Conservation (phyloP, 2,113 vertebrate genomes). For the Menura novaehollandiae region DNA sequence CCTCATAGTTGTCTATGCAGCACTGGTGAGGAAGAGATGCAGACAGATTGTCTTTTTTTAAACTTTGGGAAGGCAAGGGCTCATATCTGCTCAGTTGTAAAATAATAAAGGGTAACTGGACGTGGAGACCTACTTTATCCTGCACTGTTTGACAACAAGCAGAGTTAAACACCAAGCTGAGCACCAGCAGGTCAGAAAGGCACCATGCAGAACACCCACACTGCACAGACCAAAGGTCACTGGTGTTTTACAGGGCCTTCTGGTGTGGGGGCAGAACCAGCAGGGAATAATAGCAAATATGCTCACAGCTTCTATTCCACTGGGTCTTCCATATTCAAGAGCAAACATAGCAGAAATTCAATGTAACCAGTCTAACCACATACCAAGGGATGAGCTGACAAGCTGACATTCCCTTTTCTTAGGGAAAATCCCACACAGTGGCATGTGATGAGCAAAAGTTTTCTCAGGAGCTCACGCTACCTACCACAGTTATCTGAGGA, state of each 20-base stretch:
- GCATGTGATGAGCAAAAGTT: background rate
- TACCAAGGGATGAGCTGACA: conserved; percentile 7
- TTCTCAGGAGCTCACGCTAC: background rate
- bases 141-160: background rate
- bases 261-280: background rate
- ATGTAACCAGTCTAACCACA: background rate
- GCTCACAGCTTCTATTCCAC: background rate
- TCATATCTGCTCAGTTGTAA: background rate
- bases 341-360: background rate
- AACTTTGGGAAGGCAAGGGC: background rate
- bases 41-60: background rate
- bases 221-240: background rate
- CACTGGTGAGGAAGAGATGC: conserved; percentile 75
- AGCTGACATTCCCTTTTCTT: background rate
- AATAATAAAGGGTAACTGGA: background rate
- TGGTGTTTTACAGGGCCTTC: background rate
- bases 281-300: background rate
- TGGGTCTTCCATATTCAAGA: conserved; percentile 1
- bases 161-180: background rate
- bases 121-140: background rate
- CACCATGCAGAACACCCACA: background rate
- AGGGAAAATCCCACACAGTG: background rate
- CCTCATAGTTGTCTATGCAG: conserved; percentile 98
- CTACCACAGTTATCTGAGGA: background rate
- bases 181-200: background rate